Evolutionary conservation across 2,797 vertebrate species (phyloP), one percentile per base, ranked within the genome.

Genomic region (Syndactyla subalaris): DNA sequence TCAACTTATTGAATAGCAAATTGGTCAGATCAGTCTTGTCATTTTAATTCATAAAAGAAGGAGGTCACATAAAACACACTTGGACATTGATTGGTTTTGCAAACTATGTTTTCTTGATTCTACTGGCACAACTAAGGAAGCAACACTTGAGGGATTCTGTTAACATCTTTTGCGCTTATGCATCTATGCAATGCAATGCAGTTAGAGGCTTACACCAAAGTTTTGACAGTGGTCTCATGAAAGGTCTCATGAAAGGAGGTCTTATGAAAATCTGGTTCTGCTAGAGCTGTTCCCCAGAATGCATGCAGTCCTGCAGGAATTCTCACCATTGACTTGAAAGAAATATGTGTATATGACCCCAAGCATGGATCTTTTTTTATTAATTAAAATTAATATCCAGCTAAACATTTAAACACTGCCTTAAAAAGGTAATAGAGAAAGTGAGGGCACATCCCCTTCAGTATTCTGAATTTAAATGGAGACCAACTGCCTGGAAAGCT

Each of bases 391-490:
- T 82, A 95, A 88, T 89, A 91, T 32, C 91, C 85, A 97, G 89
- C 88, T 95, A 93, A 94, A 96, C 78, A 79, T 81, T 92, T 87
- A 88, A 96, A 96, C 85, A 36, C n/a, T 6, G 9, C 24, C 49
- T 93, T 85, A 91, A 66, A 93, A 38, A 7, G 11, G 81, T 58
- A 84, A 82, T 72, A 82, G 13, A 74, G 78, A 55, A 85, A 85
- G 89, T 90, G 65, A 84, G 88, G 32, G 89, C 82, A 93, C 32
- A 80, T 88, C 38, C 79, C n/a, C 62, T 58, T 82, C 8, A 26
- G 85, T 89, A 86, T 78, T 96, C 52, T 90, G 41, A 96, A 95
- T 95, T 97, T 92, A 97, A 97, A 96, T 24, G n/a, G 77, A 81
- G 81, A 88, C 55, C 75, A 91, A 96, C 88, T 20, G 32, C 55